Evolutionary conservation across 1,140 invertebrate genomes (phyloP).

Genomic region (Vanessa atalanta): DNA sequence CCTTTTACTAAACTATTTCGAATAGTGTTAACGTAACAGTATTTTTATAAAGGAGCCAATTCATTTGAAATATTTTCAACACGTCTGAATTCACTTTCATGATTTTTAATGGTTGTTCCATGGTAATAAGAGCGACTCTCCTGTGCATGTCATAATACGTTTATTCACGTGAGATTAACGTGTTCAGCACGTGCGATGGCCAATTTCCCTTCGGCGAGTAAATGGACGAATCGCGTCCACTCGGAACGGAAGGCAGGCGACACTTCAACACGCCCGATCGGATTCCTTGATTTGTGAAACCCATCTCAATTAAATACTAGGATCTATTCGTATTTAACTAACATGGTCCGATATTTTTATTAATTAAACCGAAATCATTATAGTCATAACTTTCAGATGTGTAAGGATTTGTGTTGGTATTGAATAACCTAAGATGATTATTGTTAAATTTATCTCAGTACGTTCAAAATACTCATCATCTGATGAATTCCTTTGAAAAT

Average conservation of each 20-base stretch:
- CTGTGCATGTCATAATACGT: background rate
- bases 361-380: background rate
- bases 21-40: background rate
- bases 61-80: background rate
- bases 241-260: slow-evolving; percentile 37
- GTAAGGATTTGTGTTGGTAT: background rate
- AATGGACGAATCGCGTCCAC: slow-evolving; percentile 38
- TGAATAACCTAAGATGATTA: too few relatives aligned
- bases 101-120: background rate
- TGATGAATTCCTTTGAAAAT: too few relatives aligned
- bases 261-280: slow-evolving; percentile 44
- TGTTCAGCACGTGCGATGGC: slow-evolving; percentile 52
- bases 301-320: slow-evolving; percentile 7
- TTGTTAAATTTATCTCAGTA: too few relatives aligned
- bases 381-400: background rate
- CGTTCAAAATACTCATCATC: too few relatives aligned
- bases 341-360: background rate
- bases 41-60: slow-evolving; percentile 3
- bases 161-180: slow-evolving; percentile 22
- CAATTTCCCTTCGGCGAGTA: slow-evolving; percentile 52
- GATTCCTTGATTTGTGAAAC: slow-evolving; percentile 24
- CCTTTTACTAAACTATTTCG: background rate
- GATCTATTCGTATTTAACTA: background rate
- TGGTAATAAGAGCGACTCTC: background rate
- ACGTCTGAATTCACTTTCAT: slow-evolving; percentile 4